These are phyloP conservation scores for Trichonephila inaurata DNA, from an alignment of 1,140 invertebrate species.

Conservation along the genomic window DNA sequence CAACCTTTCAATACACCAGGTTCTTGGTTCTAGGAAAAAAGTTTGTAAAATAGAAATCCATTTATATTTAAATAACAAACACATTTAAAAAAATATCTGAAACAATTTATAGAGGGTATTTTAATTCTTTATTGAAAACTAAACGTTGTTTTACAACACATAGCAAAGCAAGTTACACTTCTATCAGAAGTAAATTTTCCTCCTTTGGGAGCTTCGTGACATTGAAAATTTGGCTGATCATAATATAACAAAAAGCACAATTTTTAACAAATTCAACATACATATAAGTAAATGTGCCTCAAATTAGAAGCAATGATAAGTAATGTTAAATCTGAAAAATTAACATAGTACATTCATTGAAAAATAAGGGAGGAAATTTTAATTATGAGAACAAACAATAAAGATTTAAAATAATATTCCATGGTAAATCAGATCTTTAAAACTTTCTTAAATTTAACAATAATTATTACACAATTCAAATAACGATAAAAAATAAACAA, in stretches of 20 bases:
- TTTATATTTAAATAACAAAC: too few relatives aligned
- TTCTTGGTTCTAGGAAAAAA: too few relatives aligned
- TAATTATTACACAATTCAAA: not conserved
- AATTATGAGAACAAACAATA: not conserved
- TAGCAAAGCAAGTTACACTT: not conserved
- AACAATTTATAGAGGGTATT: not conserved
- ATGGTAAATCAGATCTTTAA: not conserved
- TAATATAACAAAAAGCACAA: not conserved
- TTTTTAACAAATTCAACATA: not conserved
- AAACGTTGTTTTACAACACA: constrained; percentile 10
- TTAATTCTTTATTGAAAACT: not conserved
- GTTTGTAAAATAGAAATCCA: too few relatives aligned
- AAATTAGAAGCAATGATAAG: too few relatives aligned
- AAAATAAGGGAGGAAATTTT: not conserved
- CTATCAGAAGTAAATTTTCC: constrained; percentile 26
- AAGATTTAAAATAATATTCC: not conserved
- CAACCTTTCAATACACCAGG: too few relatives aligned
- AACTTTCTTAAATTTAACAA: not conserved
- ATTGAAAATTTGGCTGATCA: not conserved
- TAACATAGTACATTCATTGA: too few relatives aligned
- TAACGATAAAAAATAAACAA: not conserved
- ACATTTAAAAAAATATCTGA: too few relatives aligned
- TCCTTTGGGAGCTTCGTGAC: not conserved
- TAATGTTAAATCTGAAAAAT: too few relatives aligned
- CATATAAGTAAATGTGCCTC: not conserved